phyloP scores from a whole-genome alignment of 2,797 vertebrate genomes.

The Synaphobranchus kaupii region DNA sequence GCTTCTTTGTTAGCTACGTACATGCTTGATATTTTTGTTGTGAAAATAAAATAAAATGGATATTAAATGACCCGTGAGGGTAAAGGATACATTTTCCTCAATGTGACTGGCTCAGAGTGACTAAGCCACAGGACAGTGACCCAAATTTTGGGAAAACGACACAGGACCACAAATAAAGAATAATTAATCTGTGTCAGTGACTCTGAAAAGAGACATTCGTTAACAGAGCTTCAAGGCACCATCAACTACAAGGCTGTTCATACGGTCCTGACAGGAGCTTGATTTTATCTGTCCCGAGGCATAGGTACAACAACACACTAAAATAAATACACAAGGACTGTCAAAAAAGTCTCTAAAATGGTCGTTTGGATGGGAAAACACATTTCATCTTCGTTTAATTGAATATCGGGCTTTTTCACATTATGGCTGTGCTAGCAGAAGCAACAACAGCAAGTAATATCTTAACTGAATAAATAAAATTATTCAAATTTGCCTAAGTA shows the following conservation, averaged over 20 bases:
- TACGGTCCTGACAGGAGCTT: neutral
- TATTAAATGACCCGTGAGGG: neutral
- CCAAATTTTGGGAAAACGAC: neutral
- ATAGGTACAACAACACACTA: neutral
- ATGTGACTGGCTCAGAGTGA: neutral
- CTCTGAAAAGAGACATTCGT: neutral
- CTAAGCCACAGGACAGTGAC: neutral
- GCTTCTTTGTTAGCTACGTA: neutral
- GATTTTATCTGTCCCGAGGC: neutral
- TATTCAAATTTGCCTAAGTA: neutral
- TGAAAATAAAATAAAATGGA: neutral
- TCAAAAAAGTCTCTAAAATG: neutral
- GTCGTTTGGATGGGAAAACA: neutral
- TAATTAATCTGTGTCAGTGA: neutral
- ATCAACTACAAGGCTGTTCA: neutral
- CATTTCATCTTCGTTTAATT: neutral
- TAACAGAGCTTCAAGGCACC: neutral
- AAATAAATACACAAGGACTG: neutral
- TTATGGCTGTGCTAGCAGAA: neutral
- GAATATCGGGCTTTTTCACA: neutral
- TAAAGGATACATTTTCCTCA: neutral
- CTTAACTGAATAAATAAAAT: neutral
- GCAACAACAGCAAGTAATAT: neutral
- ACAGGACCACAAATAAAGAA: neutral
- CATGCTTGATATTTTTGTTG: neutral